Base-by-base conservation (phyloP, 2,797 vertebrate species). In the Gymnoscopelus microlampas region DNA sequence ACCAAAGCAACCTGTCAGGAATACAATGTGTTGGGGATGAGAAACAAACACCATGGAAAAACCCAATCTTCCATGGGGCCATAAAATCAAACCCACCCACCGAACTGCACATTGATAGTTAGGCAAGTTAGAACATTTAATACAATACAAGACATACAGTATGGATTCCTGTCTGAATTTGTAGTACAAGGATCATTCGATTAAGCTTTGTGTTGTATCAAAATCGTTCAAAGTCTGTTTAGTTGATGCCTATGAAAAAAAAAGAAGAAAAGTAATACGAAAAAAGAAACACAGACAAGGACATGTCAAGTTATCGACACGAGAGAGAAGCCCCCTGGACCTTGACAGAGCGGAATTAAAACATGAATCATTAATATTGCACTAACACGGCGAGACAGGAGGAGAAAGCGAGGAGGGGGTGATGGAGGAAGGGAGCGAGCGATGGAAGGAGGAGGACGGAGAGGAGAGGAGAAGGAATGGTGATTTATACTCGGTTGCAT, bases 321-420 rank as follows among this genome's bases (percentile, higher is more conserved):
- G 71, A 74, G 39, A 44, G 39, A 39, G 5, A 44, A 44, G 39
- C 39, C 71, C 66, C 60, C 64, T 75, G 77, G 65, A 82, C 82
- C 76, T 77, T 78, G 79, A 79, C 71, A 53, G 70, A 68, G 58
- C 12, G 10, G 66, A 87, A 87, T 86, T 87, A 84, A 85, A 89
- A 79, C 79, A 88, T 86, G 79, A 85, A 89, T 80, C 80, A 85
- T 88, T 88, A 79, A 88, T 81, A 78, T 23, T 70, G 66, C 62
- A 53, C 62, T 66, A 74, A 85, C 69, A 77, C 65, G 50, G 11
- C 48, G 53, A 60, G 59, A 78, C 73, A 49, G 71, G 54, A 7
- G 74, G 57, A 32, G 26, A 39, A n/a, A 54, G 54, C 24, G 53
- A 58, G 49, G 44, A 71, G 67, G 62, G 23, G n/a, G 39, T 63